phyloP scores from a whole-genome alignment of 2,113 vertebrate genomes.

The Lanius ludovicianus region DNA sequence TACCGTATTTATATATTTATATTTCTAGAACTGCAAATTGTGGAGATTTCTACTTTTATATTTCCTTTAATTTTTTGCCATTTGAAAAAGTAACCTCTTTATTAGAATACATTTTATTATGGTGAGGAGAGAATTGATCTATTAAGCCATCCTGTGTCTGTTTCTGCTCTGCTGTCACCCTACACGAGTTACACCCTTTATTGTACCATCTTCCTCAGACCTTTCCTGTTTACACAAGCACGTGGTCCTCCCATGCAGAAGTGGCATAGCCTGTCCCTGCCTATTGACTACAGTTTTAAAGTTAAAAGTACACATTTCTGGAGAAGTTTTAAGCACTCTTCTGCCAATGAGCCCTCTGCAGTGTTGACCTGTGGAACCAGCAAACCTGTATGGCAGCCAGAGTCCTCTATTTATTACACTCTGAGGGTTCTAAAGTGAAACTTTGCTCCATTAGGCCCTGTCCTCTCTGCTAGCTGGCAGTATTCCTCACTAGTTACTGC shows the following conservation, averaged over 20 bases:
- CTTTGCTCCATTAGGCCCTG: neutral
- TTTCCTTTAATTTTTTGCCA: neutral
- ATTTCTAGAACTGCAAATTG: neutral
- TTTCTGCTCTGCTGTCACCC: neutral
- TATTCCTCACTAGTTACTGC: neutral
- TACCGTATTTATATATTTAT: neutral
- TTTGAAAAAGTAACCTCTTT: neutral
- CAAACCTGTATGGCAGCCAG: neutral
- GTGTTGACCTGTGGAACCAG: neutral
- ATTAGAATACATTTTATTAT: neutral
- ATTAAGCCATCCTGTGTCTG: neutral
- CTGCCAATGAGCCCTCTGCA: neutral
- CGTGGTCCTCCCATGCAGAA: neutral
- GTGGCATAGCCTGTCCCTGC: neutral
- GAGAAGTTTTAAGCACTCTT: neutral
- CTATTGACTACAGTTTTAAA: neutral
- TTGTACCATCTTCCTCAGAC: neutral
- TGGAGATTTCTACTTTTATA: neutral
- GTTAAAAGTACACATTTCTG: neutral
- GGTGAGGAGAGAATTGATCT: neutral
- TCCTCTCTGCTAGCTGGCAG: neutral
- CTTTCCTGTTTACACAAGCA: neutral
- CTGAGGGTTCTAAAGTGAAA: neutral
- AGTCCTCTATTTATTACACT: neutral
- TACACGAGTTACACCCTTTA: neutral